These are phyloP conservation scores for Gymnorhina tibicen DNA, from an alignment of 2,113 vertebrate species.

Conservation along the genomic window DNA sequence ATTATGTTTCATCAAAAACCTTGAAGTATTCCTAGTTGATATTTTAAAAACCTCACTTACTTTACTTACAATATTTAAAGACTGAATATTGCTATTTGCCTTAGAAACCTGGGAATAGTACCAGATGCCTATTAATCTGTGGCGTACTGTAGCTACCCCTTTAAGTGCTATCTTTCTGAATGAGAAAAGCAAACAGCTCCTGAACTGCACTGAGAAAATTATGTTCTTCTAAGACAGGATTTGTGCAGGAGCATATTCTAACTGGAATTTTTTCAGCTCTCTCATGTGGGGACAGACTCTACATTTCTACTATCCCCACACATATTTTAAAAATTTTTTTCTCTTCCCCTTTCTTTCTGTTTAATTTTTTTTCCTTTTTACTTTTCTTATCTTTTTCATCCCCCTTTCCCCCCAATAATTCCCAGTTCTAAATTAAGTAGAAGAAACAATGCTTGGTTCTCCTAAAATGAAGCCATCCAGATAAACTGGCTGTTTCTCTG, in stretches of 20 bases:
- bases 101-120: conserved; percentile 9
- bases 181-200: conserved; percentile 18
- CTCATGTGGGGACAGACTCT: background rate
- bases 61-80: background rate
- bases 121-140: background rate
- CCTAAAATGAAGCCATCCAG: background rate
- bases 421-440: background rate
- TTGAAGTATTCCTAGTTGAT: background rate
- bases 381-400: accelerated
- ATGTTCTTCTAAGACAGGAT: background rate
- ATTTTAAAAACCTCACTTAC: background rate
- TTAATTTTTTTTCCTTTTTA: accelerated
- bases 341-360: accelerated
- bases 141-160: background rate
- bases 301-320: background rate
- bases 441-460: background rate
- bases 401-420: accelerated
- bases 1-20: background rate
- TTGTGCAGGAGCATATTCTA: background rate
- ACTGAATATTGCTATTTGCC: background rate
- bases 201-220: background rate
- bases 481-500: background rate
- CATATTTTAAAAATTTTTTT: accelerated
- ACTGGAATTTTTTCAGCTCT: background rate
- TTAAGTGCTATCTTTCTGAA: conserved; percentile 20